phyloP scores from a whole-genome alignment of 2,888 invertebrate genomes.

The Endomychus coccineus region DNA sequence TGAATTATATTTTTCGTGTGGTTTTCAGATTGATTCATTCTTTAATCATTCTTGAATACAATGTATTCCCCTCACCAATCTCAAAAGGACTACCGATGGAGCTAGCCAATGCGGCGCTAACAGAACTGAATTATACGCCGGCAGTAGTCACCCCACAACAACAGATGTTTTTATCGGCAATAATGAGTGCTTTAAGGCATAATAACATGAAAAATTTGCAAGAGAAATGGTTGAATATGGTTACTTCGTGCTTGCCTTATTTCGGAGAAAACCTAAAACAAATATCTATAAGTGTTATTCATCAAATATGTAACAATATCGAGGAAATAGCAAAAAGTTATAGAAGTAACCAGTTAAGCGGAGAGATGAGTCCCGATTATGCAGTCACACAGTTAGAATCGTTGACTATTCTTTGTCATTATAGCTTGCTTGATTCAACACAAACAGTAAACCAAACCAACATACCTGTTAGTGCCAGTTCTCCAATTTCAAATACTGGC shows the following conservation, averaged over 20 bases:
- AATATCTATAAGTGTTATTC: constrained; percentile 68
- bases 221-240: constrained; percentile 74
- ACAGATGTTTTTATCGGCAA: constrained; percentile 73
- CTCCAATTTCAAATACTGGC: constrained; percentile 54
- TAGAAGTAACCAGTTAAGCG: constrained; percentile 36
- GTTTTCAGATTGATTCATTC: constrained; percentile 55
- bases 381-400: constrained; percentile 71
- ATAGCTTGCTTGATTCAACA: constrained; percentile 63
- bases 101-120: constrained; percentile 24
- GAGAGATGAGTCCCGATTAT: constrained; percentile 65
- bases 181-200: constrained; percentile 67
- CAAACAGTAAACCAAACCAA: constrained; percentile 38
- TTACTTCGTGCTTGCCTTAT: constrained; percentile 73
- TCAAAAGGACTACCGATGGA: constrained; percentile 18
- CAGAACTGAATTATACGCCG: constrained; percentile 30
- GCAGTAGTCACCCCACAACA: constrained; percentile 68
- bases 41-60: constrained; percentile 67
- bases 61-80: constrained; percentile 45
- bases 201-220: constrained; percentile 66
- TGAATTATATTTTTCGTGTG: constrained; percentile 10
- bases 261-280: constrained; percentile 69
- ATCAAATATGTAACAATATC: constrained; percentile 71
- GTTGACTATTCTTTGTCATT: constrained; percentile 70
- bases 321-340: constrained; percentile 49
- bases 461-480: constrained; percentile 35